phyloP scores from a whole-genome alignment of 2,113 vertebrate genomes.

The Mus pahari region DNA sequence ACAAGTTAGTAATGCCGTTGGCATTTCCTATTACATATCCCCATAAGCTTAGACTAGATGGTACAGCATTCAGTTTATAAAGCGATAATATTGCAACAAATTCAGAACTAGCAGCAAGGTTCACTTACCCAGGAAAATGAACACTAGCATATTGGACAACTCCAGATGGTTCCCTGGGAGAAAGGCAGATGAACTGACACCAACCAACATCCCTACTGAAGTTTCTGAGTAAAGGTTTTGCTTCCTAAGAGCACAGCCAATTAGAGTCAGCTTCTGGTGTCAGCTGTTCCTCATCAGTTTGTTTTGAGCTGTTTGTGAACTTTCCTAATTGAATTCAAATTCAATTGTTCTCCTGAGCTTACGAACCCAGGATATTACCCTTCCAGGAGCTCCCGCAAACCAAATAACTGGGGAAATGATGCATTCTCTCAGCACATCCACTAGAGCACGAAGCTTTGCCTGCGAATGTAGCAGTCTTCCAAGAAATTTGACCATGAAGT shows the following conservation, averaged over 20 bases:
- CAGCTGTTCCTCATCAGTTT: slow-evolving; percentile 55
- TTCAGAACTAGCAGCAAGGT: not conserved
- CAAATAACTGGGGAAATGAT: slow-evolving; percentile 53
- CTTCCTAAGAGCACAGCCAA: not conserved
- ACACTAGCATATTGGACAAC: slow-evolving; percentile 68
- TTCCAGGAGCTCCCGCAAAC: slow-evolving; percentile 45
- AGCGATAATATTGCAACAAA: not conserved
- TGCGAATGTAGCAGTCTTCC: not conserved
- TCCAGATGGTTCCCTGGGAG: not conserved
- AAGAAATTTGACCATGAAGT: not conserved
- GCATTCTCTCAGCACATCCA: not conserved
- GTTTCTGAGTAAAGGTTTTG: not conserved
- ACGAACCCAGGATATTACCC: slow-evolving; percentile 24
- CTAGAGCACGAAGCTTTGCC: not conserved
- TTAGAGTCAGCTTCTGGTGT: slow-evolving; percentile 31
- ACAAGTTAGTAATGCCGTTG: not conserved
- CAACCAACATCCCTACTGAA: not conserved
- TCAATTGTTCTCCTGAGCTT: slow-evolving; percentile 59
- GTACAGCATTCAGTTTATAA: not conserved
- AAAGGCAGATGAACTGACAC: not conserved
- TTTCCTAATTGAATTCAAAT: slow-evolving; percentile 68
- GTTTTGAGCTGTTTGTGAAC: slow-evolving; percentile 57
- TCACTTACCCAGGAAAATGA: slow-evolving; percentile 83
- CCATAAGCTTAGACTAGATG: not conserved
- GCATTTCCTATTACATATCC: not conserved